Percentiles rank a stretch among this genome's conserved stretches.
phyloP scores from a whole-genome alignment of 2,113 vertebrate genomes.

The Gorsachius goisagi region DNA sequence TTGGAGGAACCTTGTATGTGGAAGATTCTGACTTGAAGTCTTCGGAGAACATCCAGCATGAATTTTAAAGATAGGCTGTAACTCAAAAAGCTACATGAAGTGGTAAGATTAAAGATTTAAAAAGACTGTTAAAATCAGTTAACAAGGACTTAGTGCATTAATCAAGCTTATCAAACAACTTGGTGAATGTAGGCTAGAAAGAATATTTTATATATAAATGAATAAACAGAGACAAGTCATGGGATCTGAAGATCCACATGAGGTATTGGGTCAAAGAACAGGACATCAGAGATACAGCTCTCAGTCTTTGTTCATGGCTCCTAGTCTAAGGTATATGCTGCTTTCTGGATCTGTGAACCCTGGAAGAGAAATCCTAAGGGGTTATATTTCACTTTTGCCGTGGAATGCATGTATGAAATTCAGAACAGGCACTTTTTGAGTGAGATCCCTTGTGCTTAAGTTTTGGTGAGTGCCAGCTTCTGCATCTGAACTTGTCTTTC shows the following conservation, averaged over 20 bases:
- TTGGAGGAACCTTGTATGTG: background rate
- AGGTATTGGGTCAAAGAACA: background rate
- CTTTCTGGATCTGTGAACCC: background rate
- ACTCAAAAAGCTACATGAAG: background rate
- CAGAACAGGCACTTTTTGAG: background rate
- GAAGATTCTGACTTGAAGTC: background rate
- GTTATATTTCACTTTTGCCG: background rate
- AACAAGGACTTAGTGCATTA: background rate
- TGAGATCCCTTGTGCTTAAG: background rate
- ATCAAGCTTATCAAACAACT: background rate
- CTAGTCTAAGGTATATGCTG: background rate
- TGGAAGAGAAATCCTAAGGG: background rate
- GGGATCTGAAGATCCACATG: background rate
- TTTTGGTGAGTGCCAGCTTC: background rate
- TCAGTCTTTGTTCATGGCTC: background rate
- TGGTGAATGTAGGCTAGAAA: background rate
- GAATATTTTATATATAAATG: background rate
- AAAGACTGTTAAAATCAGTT: background rate
- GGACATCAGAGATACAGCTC: background rate
- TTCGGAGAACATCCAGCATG: background rate
- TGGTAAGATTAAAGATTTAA: background rate
- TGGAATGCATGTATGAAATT: background rate
- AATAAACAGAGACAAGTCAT: background rate
- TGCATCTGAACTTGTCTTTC: background rate
- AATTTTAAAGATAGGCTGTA: background rate